Evolutionary conservation across 2,113 vertebrate species (phyloP), one percentile per base, ranked within the genome.

Genomic region (Polypterus senegalus): DNA sequence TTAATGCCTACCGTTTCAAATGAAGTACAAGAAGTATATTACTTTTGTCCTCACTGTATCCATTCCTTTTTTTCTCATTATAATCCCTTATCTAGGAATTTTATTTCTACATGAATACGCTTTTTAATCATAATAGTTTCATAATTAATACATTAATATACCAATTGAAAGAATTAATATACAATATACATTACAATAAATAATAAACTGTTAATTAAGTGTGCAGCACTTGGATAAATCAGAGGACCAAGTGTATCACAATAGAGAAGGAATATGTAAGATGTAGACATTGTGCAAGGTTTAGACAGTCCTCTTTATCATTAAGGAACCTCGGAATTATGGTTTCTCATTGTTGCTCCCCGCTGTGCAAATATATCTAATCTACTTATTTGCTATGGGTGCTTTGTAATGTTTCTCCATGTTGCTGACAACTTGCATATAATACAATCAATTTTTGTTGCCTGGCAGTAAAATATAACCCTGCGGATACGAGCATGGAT

Each of bases 241-340:
- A 61, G 46, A 59, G 45, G 59, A 58, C 61, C 65, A 54, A 61
- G 64, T 66, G 49, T 49, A 46, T 58, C 43, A 45, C 9, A 44
- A 3, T 57, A 45, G 56, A 65, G 61, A 69, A 73, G 69, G 48
- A 67, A 55, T 66, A 64, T 56, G 57, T 4, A 44, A 51, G 71
- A 66, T 49, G 44, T 62, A 67, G 67, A 68, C 65, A 62, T 66
- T 64, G 27, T 27, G 27, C 27, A 27, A 61, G 69, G 71, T 71
- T 69, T 75, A 54, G 54, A 27, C 27, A 27, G 27, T 62, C 61
- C 53, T 62, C 43, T 47, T 47, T 5, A 62, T 58, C 56, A 58
- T 9, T n/a, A 10, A 62, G 9, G 9, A 54, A 7, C 48, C 49
- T 51, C 9, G 6, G 49, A 62, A 62, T 62, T 62, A 54, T 43